phyloP scores from a whole-genome alignment of 2,113 vertebrate genomes.

The Marmota monax region DNA sequence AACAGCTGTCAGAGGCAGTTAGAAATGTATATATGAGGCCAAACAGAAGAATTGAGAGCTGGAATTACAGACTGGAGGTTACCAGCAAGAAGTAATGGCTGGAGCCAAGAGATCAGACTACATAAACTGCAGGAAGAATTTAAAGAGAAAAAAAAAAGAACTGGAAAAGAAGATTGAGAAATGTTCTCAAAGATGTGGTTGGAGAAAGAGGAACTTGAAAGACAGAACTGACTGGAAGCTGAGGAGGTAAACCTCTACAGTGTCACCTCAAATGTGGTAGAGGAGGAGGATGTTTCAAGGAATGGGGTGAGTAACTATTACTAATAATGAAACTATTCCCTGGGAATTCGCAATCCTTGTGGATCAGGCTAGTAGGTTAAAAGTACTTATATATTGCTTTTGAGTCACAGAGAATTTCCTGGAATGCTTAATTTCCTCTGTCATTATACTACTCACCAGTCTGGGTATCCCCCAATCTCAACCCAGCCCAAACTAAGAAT shows the following conservation, averaged over 20 bases:
- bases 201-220: neutral
- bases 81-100: neutral
- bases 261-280: neutral
- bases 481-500: neutral
- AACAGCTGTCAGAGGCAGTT: neutral
- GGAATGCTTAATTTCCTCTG: neutral
- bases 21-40: neutral
- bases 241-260: neutral
- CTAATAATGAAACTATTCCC: neutral
- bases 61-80: neutral
- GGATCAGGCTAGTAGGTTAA: neutral
- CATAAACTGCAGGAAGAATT: neutral
- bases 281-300: neutral
- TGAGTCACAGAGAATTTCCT: neutral
- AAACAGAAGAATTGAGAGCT: neutral
- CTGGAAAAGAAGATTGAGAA: neutral
- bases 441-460: neutral
- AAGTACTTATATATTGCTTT: neutral
- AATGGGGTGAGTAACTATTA: neutral
- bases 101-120: neutral
- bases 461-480: neutral
- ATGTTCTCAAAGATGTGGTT: neutral
- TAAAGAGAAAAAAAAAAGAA: neutral
- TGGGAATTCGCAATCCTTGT: neutral
- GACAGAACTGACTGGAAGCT: neutral